These are phyloP conservation scores for Teleiodes luculella DNA, from an alignment of 2,888 invertebrate species.

Conservation along the genomic window DNA sequence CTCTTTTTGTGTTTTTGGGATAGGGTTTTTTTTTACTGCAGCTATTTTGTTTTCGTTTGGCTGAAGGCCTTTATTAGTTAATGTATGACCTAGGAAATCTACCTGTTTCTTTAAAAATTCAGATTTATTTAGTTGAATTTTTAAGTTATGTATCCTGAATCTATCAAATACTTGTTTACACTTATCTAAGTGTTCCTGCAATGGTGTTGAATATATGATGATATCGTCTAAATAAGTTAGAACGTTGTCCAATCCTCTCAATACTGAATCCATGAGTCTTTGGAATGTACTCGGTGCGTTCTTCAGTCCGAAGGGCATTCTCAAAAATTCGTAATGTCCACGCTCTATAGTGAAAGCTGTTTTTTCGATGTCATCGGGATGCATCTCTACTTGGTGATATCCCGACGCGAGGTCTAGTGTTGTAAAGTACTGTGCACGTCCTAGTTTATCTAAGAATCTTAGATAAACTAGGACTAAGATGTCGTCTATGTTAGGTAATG, in stretches of 20 bases:
- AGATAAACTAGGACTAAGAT: too few relatives aligned
- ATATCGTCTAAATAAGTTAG: constrained; percentile 13
- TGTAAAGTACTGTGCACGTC: constrained; percentile 13
- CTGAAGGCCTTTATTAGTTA: constrained; percentile 24
- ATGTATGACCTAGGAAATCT: constrained; percentile 20
- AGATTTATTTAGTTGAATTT: constrained; percentile 34
- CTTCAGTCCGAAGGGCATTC: constrained; percentile 18
- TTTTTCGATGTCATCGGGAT: constrained; percentile 1
- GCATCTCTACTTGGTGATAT: constrained; percentile 18
- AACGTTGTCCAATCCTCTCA: constrained; percentile 12
- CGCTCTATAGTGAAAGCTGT: constrained; percentile 7
- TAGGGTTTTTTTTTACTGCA: constrained; percentile 22
- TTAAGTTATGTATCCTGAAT: constrained; percentile 15
- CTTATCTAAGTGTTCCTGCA: constrained; percentile 14
- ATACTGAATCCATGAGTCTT: constrained; percentile 10
- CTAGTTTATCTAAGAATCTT: constrained; percentile 14
- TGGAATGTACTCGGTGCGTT: constrained; percentile 13
- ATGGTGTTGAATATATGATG: constrained; percentile 1
- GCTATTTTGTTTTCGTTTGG: constrained; percentile 28
- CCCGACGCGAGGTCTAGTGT: constrained; percentile 18
- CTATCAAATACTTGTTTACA: constrained; percentile 10
- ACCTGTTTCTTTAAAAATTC: constrained; percentile 29
- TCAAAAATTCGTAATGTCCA: constrained; percentile 14
- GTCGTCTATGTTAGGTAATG: constrained; percentile 19
- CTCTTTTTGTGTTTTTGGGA: constrained; percentile 26